These are phyloP conservation scores for Epizoanthus fatuus DNA, from an alignment of 92 coral and sea anemone species.

Conservation along the genomic window DNA sequence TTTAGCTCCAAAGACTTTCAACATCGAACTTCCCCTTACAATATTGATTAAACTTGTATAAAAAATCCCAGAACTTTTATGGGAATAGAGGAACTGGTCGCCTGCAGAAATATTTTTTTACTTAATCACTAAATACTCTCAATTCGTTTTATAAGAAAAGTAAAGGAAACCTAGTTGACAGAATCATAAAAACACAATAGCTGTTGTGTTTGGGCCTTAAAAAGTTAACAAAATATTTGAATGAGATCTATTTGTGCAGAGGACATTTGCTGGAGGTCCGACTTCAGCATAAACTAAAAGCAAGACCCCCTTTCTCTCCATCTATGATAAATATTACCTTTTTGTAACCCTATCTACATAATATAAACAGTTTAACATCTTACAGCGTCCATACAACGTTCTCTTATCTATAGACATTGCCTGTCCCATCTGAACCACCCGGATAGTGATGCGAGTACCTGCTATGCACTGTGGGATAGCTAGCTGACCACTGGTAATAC, in stretches of 20 bases:
- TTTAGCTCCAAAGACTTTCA: too few relatives aligned
- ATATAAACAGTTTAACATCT: not conserved
- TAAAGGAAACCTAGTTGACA: too few relatives aligned
- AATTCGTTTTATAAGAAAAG: too few relatives aligned
- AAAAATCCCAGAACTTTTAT: too few relatives aligned
- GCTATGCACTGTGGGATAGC: slow-evolving; percentile 73
- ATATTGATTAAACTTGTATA: too few relatives aligned
- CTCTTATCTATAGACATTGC: slow-evolving; percentile 34
- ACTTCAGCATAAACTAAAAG: not conserved
- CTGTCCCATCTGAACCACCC: slow-evolving; percentile 22
- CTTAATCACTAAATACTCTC: too few relatives aligned
- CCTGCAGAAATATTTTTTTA: too few relatives aligned
- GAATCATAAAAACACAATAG: too few relatives aligned
- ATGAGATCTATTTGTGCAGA: not conserved
- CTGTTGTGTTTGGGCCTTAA: too few relatives aligned
- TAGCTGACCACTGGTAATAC: slow-evolving; percentile 83
- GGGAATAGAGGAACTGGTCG: too few relatives aligned
- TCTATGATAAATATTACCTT: slow-evolving; percentile 9
- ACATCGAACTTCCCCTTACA: too few relatives aligned
- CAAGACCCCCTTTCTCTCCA: not conserved
- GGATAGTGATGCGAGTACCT: slow-evolving; percentile 42
- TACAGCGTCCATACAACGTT: not conserved
- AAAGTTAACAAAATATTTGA: not conserved
- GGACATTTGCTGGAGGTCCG: not conserved
- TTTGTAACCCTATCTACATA: slow-evolving; percentile 10